Percentiles rank a stretch among this genome's conserved stretches.
Evolutionary conservation across 2,888 invertebrate species (phyloP).

Genomic region (Neoaliturus tenellus): DNA sequence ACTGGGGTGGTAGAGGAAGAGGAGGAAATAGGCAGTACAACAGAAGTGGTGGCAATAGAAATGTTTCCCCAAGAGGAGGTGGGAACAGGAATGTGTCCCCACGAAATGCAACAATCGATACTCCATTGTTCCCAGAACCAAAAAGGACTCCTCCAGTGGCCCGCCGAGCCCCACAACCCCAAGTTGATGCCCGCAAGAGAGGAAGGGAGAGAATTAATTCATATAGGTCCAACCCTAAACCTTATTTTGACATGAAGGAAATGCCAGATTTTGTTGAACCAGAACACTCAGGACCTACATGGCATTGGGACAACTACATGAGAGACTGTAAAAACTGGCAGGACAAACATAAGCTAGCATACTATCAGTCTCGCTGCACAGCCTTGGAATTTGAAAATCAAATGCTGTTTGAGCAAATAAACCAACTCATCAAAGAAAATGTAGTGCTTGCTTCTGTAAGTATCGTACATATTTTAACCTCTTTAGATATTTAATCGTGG

Average conservation of each 20-base stretch:
- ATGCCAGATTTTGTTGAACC: slow-evolving; percentile 30
- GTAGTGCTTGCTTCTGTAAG: slow-evolving; percentile 33
- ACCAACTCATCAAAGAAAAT: slow-evolving; percentile 25
- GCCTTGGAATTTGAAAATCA: slow-evolving; percentile 47
- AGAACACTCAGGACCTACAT: slow-evolving; percentile 10
- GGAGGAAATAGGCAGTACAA: background rate
- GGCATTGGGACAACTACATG: slow-evolving; percentile 20
- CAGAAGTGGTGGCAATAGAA: background rate
- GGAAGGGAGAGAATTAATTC: background rate
- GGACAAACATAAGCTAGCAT: slow-evolving; percentile 32
- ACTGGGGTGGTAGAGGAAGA: background rate
- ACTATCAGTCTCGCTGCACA: slow-evolving; percentile 23
- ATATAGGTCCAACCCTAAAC: background rate
- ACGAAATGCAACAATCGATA: background rate
- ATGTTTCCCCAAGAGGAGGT: background rate
- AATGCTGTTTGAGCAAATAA: slow-evolving; percentile 43
- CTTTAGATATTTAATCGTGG: no score
- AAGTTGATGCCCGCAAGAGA: background rate
- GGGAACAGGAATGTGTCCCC: background rate
- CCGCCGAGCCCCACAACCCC: background rate
- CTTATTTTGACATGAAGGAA: slow-evolving; percentile 14
- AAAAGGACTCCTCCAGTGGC: background rate
- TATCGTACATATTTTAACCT: no score
- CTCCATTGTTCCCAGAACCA: slow-evolving; percentile 5
- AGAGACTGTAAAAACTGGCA: background rate